These are phyloP conservation scores for Acinonyx jubatus DNA, from an alignment of 2,113 vertebrate genomes.

Conservation along the genomic window DNA sequence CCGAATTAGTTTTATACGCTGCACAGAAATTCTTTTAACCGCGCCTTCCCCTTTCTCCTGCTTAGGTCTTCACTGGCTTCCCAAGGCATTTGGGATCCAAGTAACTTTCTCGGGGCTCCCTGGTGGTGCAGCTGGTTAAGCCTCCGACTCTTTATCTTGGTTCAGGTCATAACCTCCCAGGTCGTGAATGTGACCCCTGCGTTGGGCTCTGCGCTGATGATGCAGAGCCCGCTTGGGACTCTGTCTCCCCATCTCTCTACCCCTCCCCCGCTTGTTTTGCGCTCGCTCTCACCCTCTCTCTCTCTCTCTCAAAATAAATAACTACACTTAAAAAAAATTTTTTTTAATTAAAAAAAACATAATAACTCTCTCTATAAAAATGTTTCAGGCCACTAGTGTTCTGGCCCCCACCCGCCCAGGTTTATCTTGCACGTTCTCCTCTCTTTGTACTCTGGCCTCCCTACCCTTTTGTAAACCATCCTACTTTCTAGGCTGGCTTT, in stretches of 20 bases:
- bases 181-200: no score
- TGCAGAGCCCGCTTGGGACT: no score
- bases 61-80: not conserved
- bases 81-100: not conserved
- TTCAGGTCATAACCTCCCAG: no score
- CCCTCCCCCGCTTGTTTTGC: no score
- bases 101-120: not conserved
- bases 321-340: no score
- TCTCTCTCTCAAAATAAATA: no score
- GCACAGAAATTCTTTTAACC: not conserved
- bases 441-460: not conserved
- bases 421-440: not conserved
- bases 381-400: not conserved
- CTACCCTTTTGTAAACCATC: not conserved
- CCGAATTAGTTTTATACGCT: not conserved
- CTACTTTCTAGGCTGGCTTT: not conserved
- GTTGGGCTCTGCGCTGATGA: no score
- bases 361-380: not conserved
- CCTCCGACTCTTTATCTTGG: no score
- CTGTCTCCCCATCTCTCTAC: no score
- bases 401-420: not conserved
- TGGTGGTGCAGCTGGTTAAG: no score
- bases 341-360: no score
- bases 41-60: not conserved
- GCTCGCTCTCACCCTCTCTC: no score